Base-by-base conservation (phyloP, 1,140 invertebrate species). In the Rhyacophila brunnea region DNA sequence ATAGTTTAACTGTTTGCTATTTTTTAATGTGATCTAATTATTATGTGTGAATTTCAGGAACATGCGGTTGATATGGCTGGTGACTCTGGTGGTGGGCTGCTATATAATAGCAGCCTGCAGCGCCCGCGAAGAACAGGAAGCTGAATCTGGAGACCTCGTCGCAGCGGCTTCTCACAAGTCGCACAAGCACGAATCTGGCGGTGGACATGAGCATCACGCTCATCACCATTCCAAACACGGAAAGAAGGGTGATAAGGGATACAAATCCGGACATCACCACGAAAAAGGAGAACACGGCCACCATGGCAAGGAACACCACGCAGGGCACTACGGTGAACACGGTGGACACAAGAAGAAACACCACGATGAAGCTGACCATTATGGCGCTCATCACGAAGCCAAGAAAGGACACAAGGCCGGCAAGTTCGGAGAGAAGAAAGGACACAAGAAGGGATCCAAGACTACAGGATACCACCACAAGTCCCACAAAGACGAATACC, bases 401-500 rank as follows among this genome's bases (percentile, higher is more conserved):
- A 88, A 87, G 48, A 86, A 90, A 60, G 87, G 87, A 0, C 84
- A 88, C 66, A 90, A 91, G 66, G 85, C 83, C 1, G 86, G 85
- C 0, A 90, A 90, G 68, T 89, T 85, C 62, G 82, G 74, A 4
- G 76, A 90, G 68, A 90, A 90, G 67, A 90, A 91, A 54, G 89
- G 89, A 0, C 88, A 91, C 72, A 89, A 88, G 62, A 88, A 86
- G 63, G 85, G 85, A 14, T 84, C 85, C 43, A 86, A 86, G 68
- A 88, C 87, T 1, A 88, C 84, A 44, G 88, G 88, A 0, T 90
- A 87, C 68, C 88, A 91, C 65, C 86, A 91, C 68, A 89, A 87
- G 66, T 85, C 87, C 6, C 87, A 90, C 69, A 90, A 90, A 68
- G 88, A 92, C 67, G 89, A 91, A 71, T 90, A 85, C 67, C 87